Base-by-base conservation (phyloP, 2,113 vertebrate genomes). In the Xiphorhynchus elegans region DNA sequence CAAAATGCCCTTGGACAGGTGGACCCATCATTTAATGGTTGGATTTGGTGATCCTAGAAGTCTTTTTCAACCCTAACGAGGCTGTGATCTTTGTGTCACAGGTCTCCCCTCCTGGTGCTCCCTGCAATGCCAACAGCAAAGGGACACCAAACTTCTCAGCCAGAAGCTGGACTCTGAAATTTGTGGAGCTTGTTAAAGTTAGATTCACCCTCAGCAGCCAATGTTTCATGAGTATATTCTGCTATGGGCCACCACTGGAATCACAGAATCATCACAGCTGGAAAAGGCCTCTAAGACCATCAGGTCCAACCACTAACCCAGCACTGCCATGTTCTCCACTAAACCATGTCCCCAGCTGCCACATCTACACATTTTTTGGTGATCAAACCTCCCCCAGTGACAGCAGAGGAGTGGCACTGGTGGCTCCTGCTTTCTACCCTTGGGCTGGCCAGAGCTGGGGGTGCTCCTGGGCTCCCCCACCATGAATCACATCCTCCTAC, bases 11-110 rank as follows among this genome's bases (percentile, higher is more conserved):
- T 66, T 1, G 1, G 77, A 52, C 72, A 76, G 50, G 42, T 8
- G 5, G 72, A 46, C 70, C 25, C 29, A 31, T 3, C 23, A 3
- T 1, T 40, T 44, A 23, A 0, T 35, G 13, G 33, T 1, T 62
- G 40, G 47, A 26, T 20, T 76, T 8, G 11, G 35, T 47, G 39
- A n/a, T 46, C 17, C 10, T 13, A 14, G 53, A 40, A 47, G 35
- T 40, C 5, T 21, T 76, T 23, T 35, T 13, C 47, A 63, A 1
- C 35, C 2, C 26, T 2, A 26, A 35, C 4, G 11, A 1, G 49
- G 26, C 55, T 23, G 8, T 31, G 42, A 11, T 28, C 68, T 2
- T 11, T 24, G 39, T 17, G 9, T 23, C 3, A 0, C 44, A 15
- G 25, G 4, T n/a, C 37, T 53, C 17, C 11, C 77, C 26, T 66